phyloP scores from a whole-genome alignment of 2,113 vertebrate genomes.

The Stegastes partitus region DNA sequence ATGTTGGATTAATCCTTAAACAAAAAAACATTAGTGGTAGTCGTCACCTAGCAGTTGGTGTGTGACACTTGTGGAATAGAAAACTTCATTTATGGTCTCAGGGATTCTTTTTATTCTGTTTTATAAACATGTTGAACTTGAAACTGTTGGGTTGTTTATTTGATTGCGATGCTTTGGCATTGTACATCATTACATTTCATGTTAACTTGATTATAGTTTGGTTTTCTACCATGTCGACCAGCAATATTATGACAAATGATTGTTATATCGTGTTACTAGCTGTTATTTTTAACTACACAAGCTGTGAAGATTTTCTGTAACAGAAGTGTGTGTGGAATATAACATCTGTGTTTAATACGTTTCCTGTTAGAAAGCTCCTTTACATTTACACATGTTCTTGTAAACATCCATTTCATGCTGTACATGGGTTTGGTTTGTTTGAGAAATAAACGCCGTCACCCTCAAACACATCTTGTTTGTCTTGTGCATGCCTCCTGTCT shows the following conservation, averaged over 20 bases:
- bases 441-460: slow-evolving; percentile 48
- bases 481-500: slow-evolving; percentile 50
- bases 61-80: slow-evolving; percentile 3
- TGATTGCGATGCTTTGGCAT: slow-evolving; percentile 1
- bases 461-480: slow-evolving; percentile 33
- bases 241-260: background rate
- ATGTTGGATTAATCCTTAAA: too few relatives aligned
- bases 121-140: background rate
- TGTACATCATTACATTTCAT: background rate
- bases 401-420: slow-evolving; percentile 38
- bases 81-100: background rate
- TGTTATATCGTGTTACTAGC: slow-evolving; percentile 3
- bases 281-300: background rate
- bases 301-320: slow-evolving; percentile 8
- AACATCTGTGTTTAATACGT: slow-evolving; percentile 23
- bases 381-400: slow-evolving; percentile 15
- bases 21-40: background rate
- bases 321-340: slow-evolving; percentile 2
- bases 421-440: slow-evolving; percentile 42
- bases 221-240: too few relatives aligned
- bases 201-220: background rate
- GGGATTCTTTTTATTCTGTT: background rate
- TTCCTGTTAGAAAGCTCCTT: slow-evolving; percentile 10
- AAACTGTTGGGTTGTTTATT: background rate
- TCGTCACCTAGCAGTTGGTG: background rate